Evolutionary conservation across 2,797 vertebrate genomes (phyloP), one percentile per base, ranked within the genome.

Genomic region (Ctenopoma kingsleyae): DNA sequence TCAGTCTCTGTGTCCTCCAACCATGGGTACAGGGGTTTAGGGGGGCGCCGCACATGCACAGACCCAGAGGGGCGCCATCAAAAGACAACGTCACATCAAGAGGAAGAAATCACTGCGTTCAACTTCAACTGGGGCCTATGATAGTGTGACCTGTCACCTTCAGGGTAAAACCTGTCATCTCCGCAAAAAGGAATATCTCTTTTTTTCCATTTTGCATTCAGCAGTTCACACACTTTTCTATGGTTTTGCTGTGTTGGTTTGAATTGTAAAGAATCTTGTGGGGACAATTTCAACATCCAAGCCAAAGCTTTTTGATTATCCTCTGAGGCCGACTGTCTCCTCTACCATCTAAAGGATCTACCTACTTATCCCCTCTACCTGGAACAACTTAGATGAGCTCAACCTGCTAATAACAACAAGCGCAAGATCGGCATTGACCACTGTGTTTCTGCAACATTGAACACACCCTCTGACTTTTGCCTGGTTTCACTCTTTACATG

Each of bases 1-100:
- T 79, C 89, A 91, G 81, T 93, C 76, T 76, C 73, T 71, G 82
- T 84, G 77, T 93, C 90, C 80, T 87, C 85, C 87, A 90, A 84
- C 83, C 61, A 94, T 94, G 94, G 93, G 67, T 83, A 74, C 89
- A 74, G 88, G 76, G 83, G 81, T 93, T 89, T 94, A 93, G 88
- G 88, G 91, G 90, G 80, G 70, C 78, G 40, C 76, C 48, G 56
- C 81, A 61, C 40, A 71, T 16, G 27, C 70, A 80, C 41, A 60
- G 65, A 85, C 81, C 80, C 82, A 76, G 60, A 85, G 73, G 75
- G 81, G 76, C n/a, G 38, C 76, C 80, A 78, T 78, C 75, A 78
- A 74, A 87, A 77, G 66, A 80, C 74, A 57, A 74, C 65, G 73
- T 81, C 74, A 71, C 16, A 4, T 58, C 67, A 80, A 67, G 30